These are phyloP conservation scores for Coregonus ussuriensis DNA, from an alignment of 2,797 vertebrate species.

Conservation along the genomic window DNA sequence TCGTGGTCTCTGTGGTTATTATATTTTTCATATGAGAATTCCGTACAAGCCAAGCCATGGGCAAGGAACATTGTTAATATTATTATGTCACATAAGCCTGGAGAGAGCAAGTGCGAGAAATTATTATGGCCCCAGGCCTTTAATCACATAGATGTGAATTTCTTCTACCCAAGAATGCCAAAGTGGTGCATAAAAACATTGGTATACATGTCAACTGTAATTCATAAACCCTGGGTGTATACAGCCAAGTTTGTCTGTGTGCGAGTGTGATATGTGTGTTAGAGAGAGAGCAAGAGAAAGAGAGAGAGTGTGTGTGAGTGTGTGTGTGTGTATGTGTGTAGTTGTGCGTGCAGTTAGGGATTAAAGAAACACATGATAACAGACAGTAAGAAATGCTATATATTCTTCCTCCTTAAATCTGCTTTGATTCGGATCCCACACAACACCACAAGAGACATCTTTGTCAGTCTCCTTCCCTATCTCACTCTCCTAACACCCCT, in stretches of 20 bases:
- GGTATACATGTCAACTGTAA: slow-evolving; percentile 1
- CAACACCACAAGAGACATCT: slow-evolving; percentile 60
- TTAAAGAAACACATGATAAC: slow-evolving; percentile 62
- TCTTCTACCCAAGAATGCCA: background rate
- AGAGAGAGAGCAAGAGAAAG: background rate
- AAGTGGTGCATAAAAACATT: background rate
- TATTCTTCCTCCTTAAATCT: slow-evolving; percentile 47
- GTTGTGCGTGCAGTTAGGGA: slow-evolving; percentile 42
- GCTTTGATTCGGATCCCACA: slow-evolving; percentile 60
- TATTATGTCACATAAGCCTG: too few species aligned
- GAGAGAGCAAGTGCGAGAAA: too few species aligned
- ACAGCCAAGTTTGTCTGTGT: background rate
- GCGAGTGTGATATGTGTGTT: background rate
- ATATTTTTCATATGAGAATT: background rate
- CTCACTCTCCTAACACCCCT: slow-evolving; percentile 18
- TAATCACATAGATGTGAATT: background rate
- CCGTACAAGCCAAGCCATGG: background rate
- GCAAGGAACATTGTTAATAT: background rate
- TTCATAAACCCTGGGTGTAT: background rate
- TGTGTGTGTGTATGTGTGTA: slow-evolving; percentile 1
- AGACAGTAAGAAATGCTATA: slow-evolving; percentile 62
- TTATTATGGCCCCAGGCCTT: too few species aligned
- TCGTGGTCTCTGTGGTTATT: background rate
- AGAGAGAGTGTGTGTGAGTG: slow-evolving; percentile 20
- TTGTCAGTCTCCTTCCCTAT: slow-evolving; percentile 49